Base-by-base conservation (phyloP, 1,140 invertebrate genomes). In the Drosophila ananassae region DNA sequence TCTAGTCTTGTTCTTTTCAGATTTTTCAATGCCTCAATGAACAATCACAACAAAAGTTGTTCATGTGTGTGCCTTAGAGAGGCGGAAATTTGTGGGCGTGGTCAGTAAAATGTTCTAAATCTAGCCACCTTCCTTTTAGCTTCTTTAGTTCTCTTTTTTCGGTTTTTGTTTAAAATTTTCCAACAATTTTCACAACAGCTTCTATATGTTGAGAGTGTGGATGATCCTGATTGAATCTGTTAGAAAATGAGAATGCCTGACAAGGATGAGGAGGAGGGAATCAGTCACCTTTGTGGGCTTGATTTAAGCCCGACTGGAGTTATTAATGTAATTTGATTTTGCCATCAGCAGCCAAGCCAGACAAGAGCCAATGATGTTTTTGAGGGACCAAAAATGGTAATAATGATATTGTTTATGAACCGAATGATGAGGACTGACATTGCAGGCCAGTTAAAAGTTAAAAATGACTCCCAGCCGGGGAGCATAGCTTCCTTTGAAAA, bases 321-420 rank as follows among this genome's bases (percentile, higher is more conserved):
- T 85, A 87, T 85, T 87, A 85, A 85, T 87, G 82, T 87, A 85
- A 85, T 85, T 87, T 87, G 74, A 52, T 85, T 74, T 76, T 55
- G 34, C 56, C 69, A 54, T 54, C 32, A 77, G 56, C 44, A 61
- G 32, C 9, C 41, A 17, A 41, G 8, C 25, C 59, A 47, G 77
- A 80, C 77, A 80, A 77, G 64, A 61, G 59, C 57, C 54, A 81
- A 73, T 12, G 13, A 57, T 44, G 54, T 47, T 21, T 39, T 3
- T 17, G 17, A 17, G 21, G 58, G 48, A 13, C 8, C 10, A 69
- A 28, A 37, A 34, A 41, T 17, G 39, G 37, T 57, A 44, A 48
- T 53, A 34, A 56, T 22, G 34, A 58, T 52, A 28, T 55, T 57
- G 56, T 59, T 56, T 66, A 63, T 72, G 57, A 59, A 55, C 46